These are phyloP conservation scores for Tipula confusa DNA, from an alignment of 2,888 invertebrate genomes.

Conservation along the genomic window DNA sequence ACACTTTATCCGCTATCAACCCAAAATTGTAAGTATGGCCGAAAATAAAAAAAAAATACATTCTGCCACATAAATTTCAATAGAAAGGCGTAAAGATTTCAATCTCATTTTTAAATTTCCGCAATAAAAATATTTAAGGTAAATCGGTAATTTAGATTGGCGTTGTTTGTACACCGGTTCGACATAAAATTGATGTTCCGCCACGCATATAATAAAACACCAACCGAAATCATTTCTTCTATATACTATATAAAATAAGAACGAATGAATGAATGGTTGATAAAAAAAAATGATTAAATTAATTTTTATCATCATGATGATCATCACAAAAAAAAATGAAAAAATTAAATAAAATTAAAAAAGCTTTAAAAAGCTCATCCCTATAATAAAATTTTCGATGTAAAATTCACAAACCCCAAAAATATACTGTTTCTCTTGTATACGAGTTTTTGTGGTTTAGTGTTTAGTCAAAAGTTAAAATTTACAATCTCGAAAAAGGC, in stretches of 20 bases:
- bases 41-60: not conserved
- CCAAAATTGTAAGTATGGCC: not conserved
- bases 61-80: not conserved
- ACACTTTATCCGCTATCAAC: not conserved
- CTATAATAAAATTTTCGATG: not conserved
- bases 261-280: no score
- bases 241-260: not conserved
- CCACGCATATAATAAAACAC: not conserved
- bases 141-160: not conserved
- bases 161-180: not conserved
- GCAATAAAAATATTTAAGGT: not conserved
- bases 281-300: not conserved
- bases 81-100: not conserved
- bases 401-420: not conserved
- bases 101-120: constrained; percentile 3
- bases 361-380: not conserved
- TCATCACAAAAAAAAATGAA: not conserved
- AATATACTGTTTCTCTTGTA: not conserved
- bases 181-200: not conserved
- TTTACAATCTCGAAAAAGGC: not conserved
- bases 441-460: no score
- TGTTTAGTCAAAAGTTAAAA: not conserved
- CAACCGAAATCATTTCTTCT: not conserved
- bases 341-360: not conserved
- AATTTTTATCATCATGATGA: not conserved